Percentiles rank a stretch among this genome's conserved stretches.
Evolutionary conservation across 2,888 invertebrate species (phyloP).

Genomic region (Lasioglossum morio): DNA sequence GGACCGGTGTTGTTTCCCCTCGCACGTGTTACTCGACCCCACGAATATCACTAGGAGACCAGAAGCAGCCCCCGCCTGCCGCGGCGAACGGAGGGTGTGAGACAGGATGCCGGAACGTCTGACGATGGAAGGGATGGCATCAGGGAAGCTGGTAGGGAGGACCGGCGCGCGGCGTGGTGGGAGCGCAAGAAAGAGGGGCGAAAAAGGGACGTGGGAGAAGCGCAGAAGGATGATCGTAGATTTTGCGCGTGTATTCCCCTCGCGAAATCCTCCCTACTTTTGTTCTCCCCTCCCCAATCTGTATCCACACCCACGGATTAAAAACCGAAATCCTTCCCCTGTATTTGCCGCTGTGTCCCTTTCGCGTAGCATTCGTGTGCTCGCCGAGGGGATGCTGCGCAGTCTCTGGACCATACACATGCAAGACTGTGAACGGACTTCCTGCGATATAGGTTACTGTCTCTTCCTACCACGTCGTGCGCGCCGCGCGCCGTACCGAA

Average conservation of each 20-base stretch:
- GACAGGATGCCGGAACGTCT: conserved; percentile 59
- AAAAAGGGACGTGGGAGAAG: conserved; percentile 24
- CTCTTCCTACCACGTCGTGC: not conserved
- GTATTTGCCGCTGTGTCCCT: conserved; percentile 24
- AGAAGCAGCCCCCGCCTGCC: conserved; percentile 68
- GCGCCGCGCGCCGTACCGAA: not conserved
- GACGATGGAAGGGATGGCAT: not conserved
- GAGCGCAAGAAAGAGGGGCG: conserved; percentile 41
- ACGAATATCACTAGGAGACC: conserved; percentile 77
- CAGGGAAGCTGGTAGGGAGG: conserved; percentile 32
- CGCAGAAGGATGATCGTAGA: conserved; percentile 33
- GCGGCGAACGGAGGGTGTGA: conserved; percentile 57
- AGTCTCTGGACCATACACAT: conserved; percentile 55
- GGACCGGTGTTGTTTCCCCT: conserved; percentile 64
- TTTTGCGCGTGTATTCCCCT: conserved; percentile 56
- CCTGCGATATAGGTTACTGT: conserved; percentile 33
- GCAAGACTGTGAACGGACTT: conserved; percentile 31
- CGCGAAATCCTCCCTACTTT: conserved; percentile 56
- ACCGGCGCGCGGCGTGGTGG: conserved; percentile 31
- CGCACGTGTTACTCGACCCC: conserved; percentile 79
- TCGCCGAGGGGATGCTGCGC: conserved; percentile 62
- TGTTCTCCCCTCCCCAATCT: conserved; percentile 45
- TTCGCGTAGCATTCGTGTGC: conserved; percentile 27
- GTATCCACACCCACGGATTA: conserved; percentile 81
- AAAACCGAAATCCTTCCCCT: conserved; percentile 80